Evolutionary conservation across 2,888 invertebrate genomes (phyloP), one percentile per base, ranked within the genome.

Genomic region (Galeopsomyia nigrocyanea): DNA sequence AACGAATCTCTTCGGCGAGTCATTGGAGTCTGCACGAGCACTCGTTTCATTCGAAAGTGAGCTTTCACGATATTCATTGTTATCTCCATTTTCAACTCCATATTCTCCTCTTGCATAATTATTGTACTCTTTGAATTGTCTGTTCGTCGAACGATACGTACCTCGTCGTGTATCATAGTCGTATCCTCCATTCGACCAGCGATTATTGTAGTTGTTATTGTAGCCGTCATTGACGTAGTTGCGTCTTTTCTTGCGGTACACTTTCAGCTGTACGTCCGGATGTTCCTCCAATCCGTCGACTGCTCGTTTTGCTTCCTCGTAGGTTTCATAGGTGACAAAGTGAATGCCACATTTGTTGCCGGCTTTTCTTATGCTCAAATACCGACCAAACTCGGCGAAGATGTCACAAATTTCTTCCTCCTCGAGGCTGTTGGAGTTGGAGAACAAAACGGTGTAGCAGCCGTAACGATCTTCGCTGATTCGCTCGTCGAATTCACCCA

Each of bases 331-430:
- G 3, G 39, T 76, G 0, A 84, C 74, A 53, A 82, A 82, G 31
- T 78, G 76, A 17, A 79, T 73, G 14, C 80, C 81, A 16, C 39
- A 31, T 10, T 61, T 39, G 39, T 78, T 70, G 0, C 79, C 80
- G 13, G 76, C 55, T 26, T 19, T 0, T 14, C 71, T 26, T 2
- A 82, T 53, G 3, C 57, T 39, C 0, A 70, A 0, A n/a, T 82
- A 77, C 5, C 67, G 13, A 2, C 82, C 84, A 64, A 70, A 84
- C 19, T 50, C 6, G 3, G 77, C 75, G 66, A 82, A 82, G 14
- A 76, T 64, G 0, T 73, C 3, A 2, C 6, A n/a, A 22, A 83
- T 74, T n/a, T 79, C 66, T 0, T 75, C 67, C 0, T 49, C 39
- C 14, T 69, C 58, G 39, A 77, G n/a, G 49, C 73, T 74, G 3